Evolutionary conservation across 30 jellyfish, hydroid and myxozoan genomes (phyloP).

Genomic region (Catostylus mosaicus): DNA sequence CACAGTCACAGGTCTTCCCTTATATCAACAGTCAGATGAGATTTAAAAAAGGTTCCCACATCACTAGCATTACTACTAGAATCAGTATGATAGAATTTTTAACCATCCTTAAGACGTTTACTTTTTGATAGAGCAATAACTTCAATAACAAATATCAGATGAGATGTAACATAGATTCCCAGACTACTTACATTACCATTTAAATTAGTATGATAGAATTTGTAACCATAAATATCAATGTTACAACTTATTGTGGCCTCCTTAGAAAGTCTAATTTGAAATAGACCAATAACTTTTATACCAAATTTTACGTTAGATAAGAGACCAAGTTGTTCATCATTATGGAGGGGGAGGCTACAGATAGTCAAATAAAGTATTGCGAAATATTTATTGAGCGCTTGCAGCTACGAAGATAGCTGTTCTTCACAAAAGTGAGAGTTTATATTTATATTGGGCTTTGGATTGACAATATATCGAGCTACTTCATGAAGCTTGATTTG

Average conservation of each 20-base stretch:
- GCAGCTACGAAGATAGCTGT: too few species aligned
- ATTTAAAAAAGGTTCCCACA: constrained; percentile 6
- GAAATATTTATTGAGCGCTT: too few species aligned
- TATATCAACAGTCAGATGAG: constrained; percentile 7
- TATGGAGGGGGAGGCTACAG: constrained; percentile 2
- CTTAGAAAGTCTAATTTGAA: neutral
- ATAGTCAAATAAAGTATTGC: neutral
- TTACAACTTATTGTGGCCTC: constrained; percentile 14
- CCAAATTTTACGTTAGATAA: neutral
- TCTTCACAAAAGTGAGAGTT: too few species aligned
- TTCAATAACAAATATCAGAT: too few species aligned
- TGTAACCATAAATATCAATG: constrained; percentile 39
- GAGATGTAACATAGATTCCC: neutral
- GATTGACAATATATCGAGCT: too few species aligned
- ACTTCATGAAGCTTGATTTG: too few species aligned
- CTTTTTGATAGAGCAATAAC: too few species aligned
- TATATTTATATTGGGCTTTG: too few species aligned
- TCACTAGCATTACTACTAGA: constrained; percentile 9
- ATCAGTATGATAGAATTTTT: too few species aligned
- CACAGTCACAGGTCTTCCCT: constrained; percentile 1
- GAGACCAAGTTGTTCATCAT: neutral
- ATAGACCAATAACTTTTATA: neutral
- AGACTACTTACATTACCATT: neutral
- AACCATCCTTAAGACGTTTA: too few species aligned
- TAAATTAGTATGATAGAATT: neutral